Evolutionary conservation across 2,888 invertebrate species (phyloP).

Genomic region (Caenorhabditis doughertyi): DNA sequence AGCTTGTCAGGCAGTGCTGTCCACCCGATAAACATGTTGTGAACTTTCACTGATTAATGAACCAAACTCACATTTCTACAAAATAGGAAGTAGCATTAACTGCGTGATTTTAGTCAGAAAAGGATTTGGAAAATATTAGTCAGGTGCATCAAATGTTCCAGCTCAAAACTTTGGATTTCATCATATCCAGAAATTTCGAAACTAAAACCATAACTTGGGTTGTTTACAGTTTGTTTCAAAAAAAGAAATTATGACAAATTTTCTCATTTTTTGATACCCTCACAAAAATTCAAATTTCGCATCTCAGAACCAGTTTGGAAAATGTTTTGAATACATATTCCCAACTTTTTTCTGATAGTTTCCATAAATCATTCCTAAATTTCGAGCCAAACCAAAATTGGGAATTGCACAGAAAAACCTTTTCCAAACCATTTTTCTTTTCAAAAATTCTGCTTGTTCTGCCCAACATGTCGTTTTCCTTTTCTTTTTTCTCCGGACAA

Average conservation of each 20-base stretch:
- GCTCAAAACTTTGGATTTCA: background rate
- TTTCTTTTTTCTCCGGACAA: constrained; percentile 39
- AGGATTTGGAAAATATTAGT: background rate
- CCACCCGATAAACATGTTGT: constrained; percentile 60
- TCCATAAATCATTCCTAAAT: background rate
- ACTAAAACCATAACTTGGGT: too few species aligned
- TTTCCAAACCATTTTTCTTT: constrained; percentile 33
- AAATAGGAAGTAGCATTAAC: background rate
- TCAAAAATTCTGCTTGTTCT: constrained; percentile 50
- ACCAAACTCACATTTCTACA: constrained; percentile 32
- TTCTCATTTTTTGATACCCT: too few species aligned
- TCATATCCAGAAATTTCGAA: background rate
- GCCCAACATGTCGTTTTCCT: constrained; percentile 42
- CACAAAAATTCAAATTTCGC: too few species aligned
- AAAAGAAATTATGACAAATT: too few species aligned
- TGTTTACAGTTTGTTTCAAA: too few species aligned
- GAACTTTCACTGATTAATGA: constrained; percentile 50
- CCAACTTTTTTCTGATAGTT: background rate
- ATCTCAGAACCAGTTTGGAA: too few species aligned
- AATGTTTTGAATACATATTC: too few species aligned
- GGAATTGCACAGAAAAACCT: too few species aligned
- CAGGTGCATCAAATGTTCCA: background rate
- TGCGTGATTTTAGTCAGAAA: background rate
- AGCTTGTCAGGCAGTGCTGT: constrained; percentile 37
- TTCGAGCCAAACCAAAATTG: too few species aligned